Evolutionary conservation across 2,113 vertebrate species (phyloP).

Genomic region (Tragelaphus scriptus): DNA sequence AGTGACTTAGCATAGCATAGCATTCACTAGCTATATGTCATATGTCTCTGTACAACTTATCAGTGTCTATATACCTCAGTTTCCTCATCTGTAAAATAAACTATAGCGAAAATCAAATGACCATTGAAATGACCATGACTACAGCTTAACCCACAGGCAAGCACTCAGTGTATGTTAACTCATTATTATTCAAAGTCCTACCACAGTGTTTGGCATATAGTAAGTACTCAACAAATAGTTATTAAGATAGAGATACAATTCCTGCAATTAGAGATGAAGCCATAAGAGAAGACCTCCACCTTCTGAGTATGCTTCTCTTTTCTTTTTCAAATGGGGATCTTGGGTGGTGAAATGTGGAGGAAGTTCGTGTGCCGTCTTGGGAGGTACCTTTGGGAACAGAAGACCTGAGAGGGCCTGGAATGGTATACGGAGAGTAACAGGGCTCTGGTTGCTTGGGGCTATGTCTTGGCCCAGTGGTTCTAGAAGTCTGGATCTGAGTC

Average conservation of each 20-base stretch:
- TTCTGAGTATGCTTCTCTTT: background rate
- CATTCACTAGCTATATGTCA: too few relatives aligned
- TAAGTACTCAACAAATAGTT: background rate
- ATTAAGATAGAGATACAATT: background rate
- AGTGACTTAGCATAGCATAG: too few relatives aligned
- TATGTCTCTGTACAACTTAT: too few relatives aligned
- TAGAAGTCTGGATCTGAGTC: too few relatives aligned
- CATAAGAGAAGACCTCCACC: background rate
- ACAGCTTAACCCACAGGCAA: too few relatives aligned
- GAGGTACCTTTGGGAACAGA: background rate
- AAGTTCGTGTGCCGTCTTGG: background rate
- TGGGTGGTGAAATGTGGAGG: background rate
- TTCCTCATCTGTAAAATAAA: too few relatives aligned
- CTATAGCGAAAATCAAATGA: too few relatives aligned
- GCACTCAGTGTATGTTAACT: background rate
- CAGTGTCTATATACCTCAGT: too few relatives aligned
- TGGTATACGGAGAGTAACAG: background rate
- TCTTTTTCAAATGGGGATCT: background rate
- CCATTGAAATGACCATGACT: too few relatives aligned
- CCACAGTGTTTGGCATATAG: background rate
- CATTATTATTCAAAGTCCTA: background rate
- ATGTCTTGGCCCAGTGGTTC: too few relatives aligned
- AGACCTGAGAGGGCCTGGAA: background rate
- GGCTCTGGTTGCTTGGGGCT: background rate
- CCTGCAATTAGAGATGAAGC: background rate